Evolutionary conservation across 2,113 vertebrate species (phyloP).

Genomic region (Sceloporus undulatus): DNA sequence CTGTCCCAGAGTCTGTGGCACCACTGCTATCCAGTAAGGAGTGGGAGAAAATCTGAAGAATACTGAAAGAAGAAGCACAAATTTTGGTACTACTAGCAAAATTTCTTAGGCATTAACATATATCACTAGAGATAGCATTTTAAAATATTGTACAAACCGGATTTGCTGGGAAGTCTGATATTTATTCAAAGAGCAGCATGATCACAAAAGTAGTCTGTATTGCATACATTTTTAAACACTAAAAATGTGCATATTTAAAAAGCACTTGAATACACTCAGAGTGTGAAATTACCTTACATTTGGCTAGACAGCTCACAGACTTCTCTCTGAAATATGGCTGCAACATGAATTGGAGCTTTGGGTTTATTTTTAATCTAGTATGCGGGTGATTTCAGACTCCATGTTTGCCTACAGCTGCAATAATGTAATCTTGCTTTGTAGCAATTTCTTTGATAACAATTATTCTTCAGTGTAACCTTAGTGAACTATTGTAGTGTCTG

Average conservation of each 20-base stretch:
- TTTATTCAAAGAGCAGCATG: conserved; percentile 21
- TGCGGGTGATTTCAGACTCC: background rate
- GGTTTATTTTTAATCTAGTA: conserved; percentile 1
- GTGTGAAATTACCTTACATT: conserved; percentile 19
- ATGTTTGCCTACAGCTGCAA: background rate
- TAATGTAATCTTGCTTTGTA: background rate
- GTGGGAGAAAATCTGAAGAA: background rate
- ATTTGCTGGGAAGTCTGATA: conserved; percentile 7
- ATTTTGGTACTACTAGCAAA: background rate
- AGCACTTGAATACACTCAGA: conserved; percentile 15
- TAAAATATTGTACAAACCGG: background rate
- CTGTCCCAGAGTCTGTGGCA: background rate
- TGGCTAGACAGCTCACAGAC: background rate
- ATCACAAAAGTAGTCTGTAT: conserved; percentile 16
- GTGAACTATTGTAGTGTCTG: background rate
- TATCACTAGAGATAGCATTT: background rate
- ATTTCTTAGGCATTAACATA: background rate
- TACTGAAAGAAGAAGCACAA: background rate
- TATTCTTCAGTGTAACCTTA: conserved; percentile 18
- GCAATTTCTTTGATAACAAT: background rate
- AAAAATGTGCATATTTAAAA: conserved; percentile 40
- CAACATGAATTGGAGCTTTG: background rate
- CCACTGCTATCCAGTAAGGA: background rate
- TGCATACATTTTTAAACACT: conserved; percentile 31
- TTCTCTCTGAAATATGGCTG: conserved; percentile 12